These are phyloP conservation scores for Ovis canadensis DNA, from an alignment of 2,113 vertebrate species.

Conservation along the genomic window DNA sequence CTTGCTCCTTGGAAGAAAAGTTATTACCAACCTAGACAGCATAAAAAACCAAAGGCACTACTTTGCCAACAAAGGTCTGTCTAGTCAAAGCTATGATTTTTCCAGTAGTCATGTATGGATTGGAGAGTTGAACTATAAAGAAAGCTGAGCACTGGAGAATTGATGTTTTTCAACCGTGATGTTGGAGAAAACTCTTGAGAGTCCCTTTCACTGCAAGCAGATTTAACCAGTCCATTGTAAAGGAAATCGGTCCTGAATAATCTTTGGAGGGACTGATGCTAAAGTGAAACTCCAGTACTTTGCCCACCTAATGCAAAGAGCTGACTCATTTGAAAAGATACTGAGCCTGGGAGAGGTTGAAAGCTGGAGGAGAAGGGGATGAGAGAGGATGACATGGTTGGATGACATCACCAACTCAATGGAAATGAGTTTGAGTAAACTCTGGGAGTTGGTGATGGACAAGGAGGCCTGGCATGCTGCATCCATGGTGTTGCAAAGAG, in stretches of 20 bases:
- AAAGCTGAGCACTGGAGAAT: not conserved
- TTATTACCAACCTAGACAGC: not conserved
- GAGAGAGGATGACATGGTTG: not conserved
- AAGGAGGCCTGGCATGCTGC: not conserved
- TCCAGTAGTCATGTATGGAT: not conserved
- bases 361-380: not conserved
- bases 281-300: not conserved
- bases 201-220: not conserved
- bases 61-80: not conserved
- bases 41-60: not conserved
- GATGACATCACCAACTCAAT: not conserved
- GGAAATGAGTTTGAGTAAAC: not conserved
- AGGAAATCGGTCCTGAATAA: not conserved
- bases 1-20: not conserved
- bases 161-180: not conserved
- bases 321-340: not conserved
- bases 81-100: not conserved
- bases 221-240: not conserved
- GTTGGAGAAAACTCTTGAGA: not conserved
- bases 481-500: not conserved
- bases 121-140: not conserved
- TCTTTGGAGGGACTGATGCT: not conserved
- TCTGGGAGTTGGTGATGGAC: not conserved
- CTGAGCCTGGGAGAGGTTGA: not conserved
- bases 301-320: not conserved